Evolutionary conservation across 1,140 invertebrate species (phyloP), one percentile per base, ranked within the genome.

Genomic region (Drosophila bipectinata): DNA sequence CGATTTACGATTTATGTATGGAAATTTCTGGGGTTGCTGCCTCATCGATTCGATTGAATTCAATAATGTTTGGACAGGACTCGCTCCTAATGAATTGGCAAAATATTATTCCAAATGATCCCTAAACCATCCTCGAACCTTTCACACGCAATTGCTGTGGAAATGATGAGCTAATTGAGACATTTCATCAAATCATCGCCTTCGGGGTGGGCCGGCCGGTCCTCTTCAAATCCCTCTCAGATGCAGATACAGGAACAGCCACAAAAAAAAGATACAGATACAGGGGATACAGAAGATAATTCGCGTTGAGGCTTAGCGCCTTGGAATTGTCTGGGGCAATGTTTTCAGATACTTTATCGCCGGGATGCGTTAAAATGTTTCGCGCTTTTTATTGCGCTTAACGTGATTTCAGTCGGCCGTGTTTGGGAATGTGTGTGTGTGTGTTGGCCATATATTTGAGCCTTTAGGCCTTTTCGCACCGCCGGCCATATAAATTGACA

Each of bases 331-430:
- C 73, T 72, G 81, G 67, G 63, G 68, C 81, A 84, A 84, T 84
- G 81, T 87, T 87, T 87, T 77, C 83, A 88, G 83, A 87, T 87
- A 87, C 83, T 87, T 87, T 87, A 87, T 87, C 83, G 83, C 79
- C 49, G 62, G 41, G 79, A 87, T 80, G 83, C 83, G 83, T 87
- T 87, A 87, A 87, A 83, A 87, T 87, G 83, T 87, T 87, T 87
- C 83, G 84, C 83, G 83, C 79, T 87, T 87, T 87, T 87, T 87
- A 87, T 87, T 88, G 79, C 75, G 83, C 79, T 87, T 87, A 88
- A 87, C 83, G 83, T 83, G 83, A 87, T 87, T 87, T 79, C 64
- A 57, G 83, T 55, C 48, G 41, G 47, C 74, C 52, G 10, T 57
- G 45, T 59, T 21, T 21, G 21, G 21, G 18, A 12, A 0, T 45